These are phyloP conservation scores for Brachyrhaphis roseni DNA, from an alignment of 2,797 vertebrate genomes.

Conservation along the genomic window DNA sequence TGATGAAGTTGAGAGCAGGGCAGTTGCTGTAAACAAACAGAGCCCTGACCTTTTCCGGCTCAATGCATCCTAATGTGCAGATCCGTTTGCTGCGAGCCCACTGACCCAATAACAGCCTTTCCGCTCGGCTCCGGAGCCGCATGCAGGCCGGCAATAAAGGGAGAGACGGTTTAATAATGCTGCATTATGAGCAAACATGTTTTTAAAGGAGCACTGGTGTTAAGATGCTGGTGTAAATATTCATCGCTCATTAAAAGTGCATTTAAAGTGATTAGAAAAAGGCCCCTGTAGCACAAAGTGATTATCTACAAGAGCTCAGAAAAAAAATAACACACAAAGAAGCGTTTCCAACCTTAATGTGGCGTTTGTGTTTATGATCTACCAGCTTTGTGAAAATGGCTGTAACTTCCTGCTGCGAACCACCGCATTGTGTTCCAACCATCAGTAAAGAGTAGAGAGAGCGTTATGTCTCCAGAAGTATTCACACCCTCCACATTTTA, in stretches of 20 bases:
- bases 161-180: slow-evolving; percentile 30
- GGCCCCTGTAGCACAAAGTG: slow-evolving; percentile 16
- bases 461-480: neutral
- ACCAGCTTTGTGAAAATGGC: neutral
- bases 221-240: slow-evolving; percentile 50
- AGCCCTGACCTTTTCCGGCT: slow-evolving; percentile 35
- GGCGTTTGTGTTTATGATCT: neutral
- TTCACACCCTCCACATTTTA: neutral
- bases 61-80: slow-evolving; percentile 44
- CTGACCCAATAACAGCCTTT: slow-evolving; percentile 57
- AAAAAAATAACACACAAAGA: neutral
- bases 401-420: neutral
- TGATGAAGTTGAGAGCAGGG: slow-evolving; percentile 7
- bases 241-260: slow-evolving; percentile 49
- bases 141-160: slow-evolving; percentile 25
- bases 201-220: slow-evolving; percentile 28
- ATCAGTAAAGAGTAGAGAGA: neutral
- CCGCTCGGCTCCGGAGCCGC: slow-evolving; percentile 25
- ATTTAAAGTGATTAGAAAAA: slow-evolving; percentile 34
- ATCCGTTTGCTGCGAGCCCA: slow-evolving; percentile 49
- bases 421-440: neutral
- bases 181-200: slow-evolving; percentile 38
- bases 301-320: slow-evolving; percentile 1
- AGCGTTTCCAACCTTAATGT: neutral
- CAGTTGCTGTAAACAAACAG: slow-evolving; percentile 45